A percentile compares a stretch with the other conserved stretches of the same genome.
Conservation (phyloP, 2,113 vertebrate species). For the Mellivora capensis region DNA sequence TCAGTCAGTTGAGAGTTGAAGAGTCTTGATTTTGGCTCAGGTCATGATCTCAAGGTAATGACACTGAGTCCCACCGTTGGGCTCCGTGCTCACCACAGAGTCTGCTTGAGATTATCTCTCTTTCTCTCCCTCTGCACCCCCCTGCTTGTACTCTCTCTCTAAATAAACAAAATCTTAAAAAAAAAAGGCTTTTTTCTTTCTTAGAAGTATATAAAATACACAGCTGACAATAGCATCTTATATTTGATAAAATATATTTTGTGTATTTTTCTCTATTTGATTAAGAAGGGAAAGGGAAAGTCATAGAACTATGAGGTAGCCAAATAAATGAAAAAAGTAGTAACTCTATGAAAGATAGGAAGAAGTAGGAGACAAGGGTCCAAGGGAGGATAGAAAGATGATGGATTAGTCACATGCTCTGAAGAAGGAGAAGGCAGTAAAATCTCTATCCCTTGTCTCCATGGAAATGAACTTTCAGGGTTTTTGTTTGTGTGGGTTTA, state of each 20-base stretch:
- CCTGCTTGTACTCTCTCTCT: not conserved
- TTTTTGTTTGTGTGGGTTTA: not conserved
- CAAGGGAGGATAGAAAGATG: not conserved
- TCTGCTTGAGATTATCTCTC: not conserved
- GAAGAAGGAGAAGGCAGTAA: not conserved
- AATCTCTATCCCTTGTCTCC: not conserved
- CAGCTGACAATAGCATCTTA: not conserved
- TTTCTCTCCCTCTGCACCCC: not conserved
- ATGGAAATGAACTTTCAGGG: not conserved
- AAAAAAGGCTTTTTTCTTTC: not conserved
- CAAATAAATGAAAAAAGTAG: not conserved
- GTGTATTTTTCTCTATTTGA: slow-evolving; percentile 29
- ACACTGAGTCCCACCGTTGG: not conserved
- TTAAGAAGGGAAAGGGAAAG: slow-evolving; percentile 3
- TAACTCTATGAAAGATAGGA: not conserved
- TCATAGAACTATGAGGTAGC: not conserved
- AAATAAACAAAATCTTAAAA: not conserved
- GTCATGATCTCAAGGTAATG: not conserved
- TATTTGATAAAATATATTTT: not conserved
- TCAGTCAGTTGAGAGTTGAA: not conserved
- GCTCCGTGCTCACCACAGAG: not conserved
- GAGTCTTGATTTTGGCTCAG: not conserved
- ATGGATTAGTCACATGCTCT: not conserved
- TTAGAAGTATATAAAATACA: not conserved
- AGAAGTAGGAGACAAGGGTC: not conserved